These are phyloP conservation scores for Sitodiplosis mosellana DNA, from an alignment of 1,140 invertebrate species.

Conservation along the genomic window DNA sequence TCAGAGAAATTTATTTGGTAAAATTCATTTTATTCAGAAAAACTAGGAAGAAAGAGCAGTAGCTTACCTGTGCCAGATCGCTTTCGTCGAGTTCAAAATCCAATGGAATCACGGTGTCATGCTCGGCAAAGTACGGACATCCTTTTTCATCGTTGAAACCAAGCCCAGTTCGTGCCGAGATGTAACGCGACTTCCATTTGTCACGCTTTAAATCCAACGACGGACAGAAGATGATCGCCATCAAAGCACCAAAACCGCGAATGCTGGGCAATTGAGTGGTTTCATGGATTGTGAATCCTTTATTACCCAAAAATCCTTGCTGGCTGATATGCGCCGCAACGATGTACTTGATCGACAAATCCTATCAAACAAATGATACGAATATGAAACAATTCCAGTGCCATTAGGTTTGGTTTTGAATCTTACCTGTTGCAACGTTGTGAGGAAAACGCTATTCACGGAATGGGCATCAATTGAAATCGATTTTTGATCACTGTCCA, in stretches of 20 bases:
- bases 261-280: slow-evolving; percentile 81
- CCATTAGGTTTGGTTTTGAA: too few species aligned
- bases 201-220: slow-evolving; percentile 51
- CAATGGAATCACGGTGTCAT: slow-evolving; percentile 64
- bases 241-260: slow-evolving; percentile 52
- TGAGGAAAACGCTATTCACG: slow-evolving; percentile 70
- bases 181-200: slow-evolving; percentile 36
- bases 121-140: slow-evolving; percentile 49
- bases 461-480: slow-evolving; percentile 51
- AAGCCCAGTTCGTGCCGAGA: slow-evolving; percentile 63
- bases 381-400: too few species aligned
- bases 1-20: too few species aligned
- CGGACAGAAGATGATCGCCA: slow-evolving; percentile 66
- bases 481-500: slow-evolving; percentile 29
- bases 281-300: slow-evolving; percentile 39
- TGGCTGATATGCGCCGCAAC: slow-evolving; percentile 41
- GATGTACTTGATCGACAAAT: slow-evolving; percentile 33
- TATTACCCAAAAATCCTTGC: slow-evolving; percentile 29
- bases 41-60: too few species aligned
- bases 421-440: slow-evolving; percentile 29
- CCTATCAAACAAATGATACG: neutral
- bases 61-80: too few species aligned
- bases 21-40: too few species aligned
- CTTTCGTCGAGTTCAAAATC: slow-evolving; percentile 46
- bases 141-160: slow-evolving; percentile 36